Evolutionary conservation across 2,797 vertebrate species (phyloP).

Genomic region (Halcyon badia): DNA sequence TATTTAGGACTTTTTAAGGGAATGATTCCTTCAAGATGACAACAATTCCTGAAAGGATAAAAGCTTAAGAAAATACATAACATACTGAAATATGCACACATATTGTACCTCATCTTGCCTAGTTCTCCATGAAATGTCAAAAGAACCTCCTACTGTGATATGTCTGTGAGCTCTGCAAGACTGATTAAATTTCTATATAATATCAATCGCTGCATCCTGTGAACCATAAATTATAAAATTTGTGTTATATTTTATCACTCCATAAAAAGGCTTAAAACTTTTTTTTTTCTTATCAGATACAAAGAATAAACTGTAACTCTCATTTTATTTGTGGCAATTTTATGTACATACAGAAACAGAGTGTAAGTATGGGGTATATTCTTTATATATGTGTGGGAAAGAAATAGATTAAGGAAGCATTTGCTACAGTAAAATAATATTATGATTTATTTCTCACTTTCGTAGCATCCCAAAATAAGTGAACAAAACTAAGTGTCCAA

Average conservation of each 20-base stretch:
- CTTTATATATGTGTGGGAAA: background rate
- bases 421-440: background rate
- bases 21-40: conserved; percentile 57
- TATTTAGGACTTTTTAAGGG: conserved; percentile 23
- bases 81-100: conserved; percentile 74
- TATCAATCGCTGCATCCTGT: conserved; percentile 77
- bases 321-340: conserved; percentile 66
- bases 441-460: conserved; percentile 8
- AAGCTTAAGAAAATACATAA: conserved; percentile 64
- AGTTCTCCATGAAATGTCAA: conserved; percentile 84
- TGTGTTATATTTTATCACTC: conserved; percentile 77
- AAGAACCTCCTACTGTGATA: conserved; percentile 81
- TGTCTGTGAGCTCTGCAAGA: conserved; percentile 77
- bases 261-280: conserved; percentile 72
- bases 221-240: conserved; percentile 83
- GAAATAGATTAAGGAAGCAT: background rate
- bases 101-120: conserved; percentile 75
- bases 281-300: background rate
- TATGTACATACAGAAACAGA: background rate
- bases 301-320: conserved; percentile 38
- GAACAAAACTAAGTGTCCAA: conserved; percentile 12
- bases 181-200: conserved; percentile 83
- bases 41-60: conserved; percentile 59
- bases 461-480: background rate
- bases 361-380: background rate